These are phyloP conservation scores for Phalloptychus januarius DNA, from an alignment of 2,797 vertebrate species.

Conservation along the genomic window DNA sequence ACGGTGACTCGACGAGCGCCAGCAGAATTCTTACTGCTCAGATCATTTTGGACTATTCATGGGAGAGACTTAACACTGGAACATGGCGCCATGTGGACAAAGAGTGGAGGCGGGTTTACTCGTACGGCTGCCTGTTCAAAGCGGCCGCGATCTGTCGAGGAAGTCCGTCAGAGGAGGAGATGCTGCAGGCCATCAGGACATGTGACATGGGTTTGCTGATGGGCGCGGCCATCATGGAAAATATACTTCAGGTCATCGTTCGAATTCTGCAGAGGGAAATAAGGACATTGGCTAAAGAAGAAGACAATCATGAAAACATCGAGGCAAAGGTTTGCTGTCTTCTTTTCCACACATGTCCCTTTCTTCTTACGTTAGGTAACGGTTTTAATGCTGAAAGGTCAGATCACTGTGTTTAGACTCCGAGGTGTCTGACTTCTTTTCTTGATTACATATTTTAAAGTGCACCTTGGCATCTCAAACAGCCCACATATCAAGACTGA, in stretches of 20 bases:
- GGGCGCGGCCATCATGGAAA: conserved; percentile 85
- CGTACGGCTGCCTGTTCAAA: conserved; percentile 90
- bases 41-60: conserved; percentile 85
- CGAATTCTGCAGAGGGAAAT: conserved; percentile 76
- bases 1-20: conserved; percentile 20
- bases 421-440: not conserved
- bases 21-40: conserved; percentile 73
- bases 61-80: conserved; percentile 91
- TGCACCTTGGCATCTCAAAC: not conserved
- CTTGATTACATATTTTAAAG: not conserved
- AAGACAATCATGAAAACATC: conserved; percentile 47
- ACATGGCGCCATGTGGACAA: conserved; percentile 87
- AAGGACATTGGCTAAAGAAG: conserved; percentile 30
- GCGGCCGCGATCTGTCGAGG: conserved; percentile 78
- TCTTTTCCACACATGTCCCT: not conserved
- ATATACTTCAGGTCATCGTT: conserved; percentile 80
- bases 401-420: conserved; percentile 34
- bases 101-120: conserved; percentile 89
- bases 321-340: conserved; percentile 74
- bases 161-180: conserved; percentile 28
- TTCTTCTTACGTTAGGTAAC: not conserved
- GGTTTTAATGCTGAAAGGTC: conserved; percentile 25
- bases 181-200: conserved; percentile 77
- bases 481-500: not conserved
- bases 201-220: conserved; percentile 92